Conservation (phyloP, 2,888 invertebrate genomes). For the Cosmia pyralina region DNA sequence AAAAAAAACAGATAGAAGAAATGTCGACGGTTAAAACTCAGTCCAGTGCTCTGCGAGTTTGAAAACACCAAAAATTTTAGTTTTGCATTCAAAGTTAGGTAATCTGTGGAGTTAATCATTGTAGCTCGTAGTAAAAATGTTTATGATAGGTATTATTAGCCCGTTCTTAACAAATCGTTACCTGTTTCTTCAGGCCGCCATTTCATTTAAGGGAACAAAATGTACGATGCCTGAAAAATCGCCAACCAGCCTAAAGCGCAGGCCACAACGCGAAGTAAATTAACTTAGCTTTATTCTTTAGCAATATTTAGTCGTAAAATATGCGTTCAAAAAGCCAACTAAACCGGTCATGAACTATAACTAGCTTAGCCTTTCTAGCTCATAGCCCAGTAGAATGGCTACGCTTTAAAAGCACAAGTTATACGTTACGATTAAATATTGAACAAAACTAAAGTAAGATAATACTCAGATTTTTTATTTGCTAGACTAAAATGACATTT, state of each 20-base stretch:
- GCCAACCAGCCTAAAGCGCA: neutral
- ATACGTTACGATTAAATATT: neutral
- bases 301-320: neutral
- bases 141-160: no score
- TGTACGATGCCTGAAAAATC: neutral
- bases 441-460: neutral
- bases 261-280: neutral
- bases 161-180: no score
- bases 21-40: neutral
- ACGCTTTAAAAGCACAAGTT: neutral
- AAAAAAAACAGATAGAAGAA: no score
- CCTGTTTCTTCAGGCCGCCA: neutral
- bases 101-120: neutral
- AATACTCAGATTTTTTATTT: no score
- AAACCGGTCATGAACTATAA: neutral
- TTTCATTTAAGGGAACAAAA: neutral
- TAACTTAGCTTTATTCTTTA: neutral
- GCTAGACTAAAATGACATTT: no score
- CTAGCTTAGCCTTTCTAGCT: neutral
- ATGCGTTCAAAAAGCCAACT: neutral
- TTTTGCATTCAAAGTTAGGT: neutral
- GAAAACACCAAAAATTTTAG: neutral
- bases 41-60: neutral
- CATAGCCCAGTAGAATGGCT: neutral
- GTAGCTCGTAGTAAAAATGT: no score